Conservation (phyloP, 2,113 vertebrate species). For the Lophius piscatorius region DNA sequence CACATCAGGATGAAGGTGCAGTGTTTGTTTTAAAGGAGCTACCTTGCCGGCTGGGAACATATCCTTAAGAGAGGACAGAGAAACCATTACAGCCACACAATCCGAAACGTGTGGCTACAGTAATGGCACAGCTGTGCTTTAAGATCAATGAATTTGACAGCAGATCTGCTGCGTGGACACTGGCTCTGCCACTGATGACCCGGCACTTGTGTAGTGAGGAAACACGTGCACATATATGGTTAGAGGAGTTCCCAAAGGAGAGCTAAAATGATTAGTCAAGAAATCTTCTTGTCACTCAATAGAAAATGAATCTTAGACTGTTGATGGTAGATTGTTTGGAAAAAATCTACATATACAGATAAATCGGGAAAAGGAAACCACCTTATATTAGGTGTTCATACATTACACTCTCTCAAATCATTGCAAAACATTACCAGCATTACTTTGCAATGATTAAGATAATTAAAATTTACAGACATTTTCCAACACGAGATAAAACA, state of each 20-base stretch:
- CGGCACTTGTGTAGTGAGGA: conserved; percentile 3
- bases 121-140: conserved; percentile 62
- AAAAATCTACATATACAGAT: no score
- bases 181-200: conserved; percentile 31
- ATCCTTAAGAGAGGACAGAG: conserved; percentile 45
- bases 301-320: no score
- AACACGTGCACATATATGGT: conserved; percentile 1
- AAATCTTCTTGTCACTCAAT: neutral
- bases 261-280: no score
- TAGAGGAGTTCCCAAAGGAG: no score
- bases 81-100: conserved; percentile 52
- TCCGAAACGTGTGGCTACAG: conserved; percentile 61
- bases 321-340: no score
- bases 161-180: conserved; percentile 39
- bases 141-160: conserved; percentile 50
- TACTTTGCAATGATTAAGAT: neutral
- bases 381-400: no score
- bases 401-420: neutral
- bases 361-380: no score
- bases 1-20: conserved; percentile 27
- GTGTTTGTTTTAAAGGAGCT: conserved; percentile 22
- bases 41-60: conserved; percentile 27
- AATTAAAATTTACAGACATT: neutral
- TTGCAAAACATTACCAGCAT: neutral
- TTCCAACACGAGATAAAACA: conserved; percentile 11